Evolutionary conservation across 2,888 invertebrate genomes (phyloP), one percentile per base, ranked within the genome.

Genomic region (Cenopis cana): DNA sequence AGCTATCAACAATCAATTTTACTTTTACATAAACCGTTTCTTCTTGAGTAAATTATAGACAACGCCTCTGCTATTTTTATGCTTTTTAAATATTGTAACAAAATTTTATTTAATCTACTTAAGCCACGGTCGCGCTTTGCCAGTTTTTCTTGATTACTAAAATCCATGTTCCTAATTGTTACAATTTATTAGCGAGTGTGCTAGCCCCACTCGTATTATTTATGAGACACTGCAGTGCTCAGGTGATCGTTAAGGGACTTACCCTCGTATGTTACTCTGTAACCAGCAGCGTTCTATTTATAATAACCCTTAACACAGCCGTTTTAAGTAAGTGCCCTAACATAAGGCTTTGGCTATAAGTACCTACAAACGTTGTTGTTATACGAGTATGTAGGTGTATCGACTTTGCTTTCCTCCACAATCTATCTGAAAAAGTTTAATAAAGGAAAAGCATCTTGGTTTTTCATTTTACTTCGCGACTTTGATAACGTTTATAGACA

Each of bases 141-240:
- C 14, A 14, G 0, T 41, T 14, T 38, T 41, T 41, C 14, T 5
- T 41, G 14, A 41, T 41, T 41, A 14, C 14, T 41, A 14, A 41
- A 29, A 46, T 46, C 46, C 46, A 46, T 14, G n/a, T 46, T 50
- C n/a, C 50, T 50, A 54, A 17, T 64, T 36, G 20, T 55, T 50
- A 54, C 41, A 54, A 55, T 46, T 55, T 29, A 55, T 65, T 17
- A 65, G 41, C 55, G 20, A 56, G 29, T 29, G 29, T 61, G 71
- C 61, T 71, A 61, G 71, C 17, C 61, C 55, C 9, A 20, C 54
- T 69, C 74, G 73, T 78, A 81, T 80, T 81, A 82, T 83, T 82
- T 82, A 82, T 81, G 78, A 75, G 79, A 75, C 68, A 73, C 60
- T 74, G 73, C 75, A 74, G 71, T 72, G 59, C 68, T 74, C 70